Base-by-base conservation (phyloP, 2,113 vertebrate genomes). In the Chloebia gouldiae region DNA sequence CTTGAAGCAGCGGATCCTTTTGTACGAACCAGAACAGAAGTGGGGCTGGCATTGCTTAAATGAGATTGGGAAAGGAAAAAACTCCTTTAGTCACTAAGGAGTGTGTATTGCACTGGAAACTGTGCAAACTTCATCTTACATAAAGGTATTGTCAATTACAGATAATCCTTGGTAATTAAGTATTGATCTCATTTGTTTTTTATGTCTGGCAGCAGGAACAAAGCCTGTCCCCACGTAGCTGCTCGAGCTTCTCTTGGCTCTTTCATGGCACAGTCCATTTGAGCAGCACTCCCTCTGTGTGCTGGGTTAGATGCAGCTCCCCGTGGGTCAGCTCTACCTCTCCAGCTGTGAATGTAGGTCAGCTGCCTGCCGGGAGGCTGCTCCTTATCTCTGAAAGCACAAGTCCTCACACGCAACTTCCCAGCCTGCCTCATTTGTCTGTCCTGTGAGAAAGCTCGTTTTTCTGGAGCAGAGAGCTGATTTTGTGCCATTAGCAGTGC, bases 331-430 rank as follows among this genome's bases (percentile, higher is more conserved):
- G 54, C 37, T 72, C 21, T 45, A 18, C 22, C 42, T 66, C 69
- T 35, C 9, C 69, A 75, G 84, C 77, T 49, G 51, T 19, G 22
- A 89, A 89, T 76, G 65, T 87, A 85, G 84, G 90, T 87, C 92
- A 94, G 6, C 61, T 35, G 80, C 23, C 64, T 64, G 71, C 60
- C 3, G 0, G 0, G 42, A 65, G 45, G 0, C 25, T 30, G 45
- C 15, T 92, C 37, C 78, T 83, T 6, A 6, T 4, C 54, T 4
- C 6, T 7, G 15, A 42, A 40, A 50, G 30, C 89, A 56, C 31
- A 44, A 20, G 12, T 25, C 37, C 69, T 92, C 68, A 66, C 68
- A 59, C 5, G 5, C 71, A 54, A 27, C 66, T 51, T 82, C 82
- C 39, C 45, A 13, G 35, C 0, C 0, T 9, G 42, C 42, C 73